Percentiles rank a stretch among this genome's conserved stretches.
phyloP scores from a whole-genome alignment of 2,888 invertebrate species.

The Thymelicus acteon region DNA sequence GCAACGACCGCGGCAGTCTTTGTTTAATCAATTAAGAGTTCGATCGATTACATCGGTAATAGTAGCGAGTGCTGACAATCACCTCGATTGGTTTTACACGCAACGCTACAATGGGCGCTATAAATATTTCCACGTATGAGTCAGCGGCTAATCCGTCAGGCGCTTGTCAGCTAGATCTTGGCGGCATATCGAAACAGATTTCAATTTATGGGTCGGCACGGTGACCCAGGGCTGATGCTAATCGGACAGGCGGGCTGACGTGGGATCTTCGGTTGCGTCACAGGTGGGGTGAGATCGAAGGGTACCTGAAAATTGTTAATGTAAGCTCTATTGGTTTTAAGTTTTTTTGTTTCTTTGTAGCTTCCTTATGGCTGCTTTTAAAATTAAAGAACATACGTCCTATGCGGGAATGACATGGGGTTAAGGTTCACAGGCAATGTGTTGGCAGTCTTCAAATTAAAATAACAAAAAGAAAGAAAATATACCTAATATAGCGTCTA shows the following conservation, averaged over 20 bases:
- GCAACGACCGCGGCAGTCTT: slow-evolving; percentile 55
- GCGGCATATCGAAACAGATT: slow-evolving; percentile 80
- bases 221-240: slow-evolving; percentile 80
- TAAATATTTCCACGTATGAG: slow-evolving; percentile 56
- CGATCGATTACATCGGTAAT: slow-evolving; percentile 58
- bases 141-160: slow-evolving; percentile 72
- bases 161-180: slow-evolving; percentile 73
- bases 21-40: slow-evolving; percentile 74
- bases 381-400: too few species aligned
- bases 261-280: slow-evolving; percentile 51
- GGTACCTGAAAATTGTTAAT: slow-evolving; percentile 23
- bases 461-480: too few species aligned
- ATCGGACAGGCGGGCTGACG: slow-evolving; percentile 81
- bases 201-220: slow-evolving; percentile 73
- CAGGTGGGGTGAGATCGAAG: slow-evolving; percentile 23
- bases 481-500: too few species aligned
- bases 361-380: not conserved
- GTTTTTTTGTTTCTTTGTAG: slow-evolving; percentile 5
- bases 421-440: too few species aligned
- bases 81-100: slow-evolving; percentile 75
- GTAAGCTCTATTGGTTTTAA: slow-evolving; percentile 19
- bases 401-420: too few species aligned
- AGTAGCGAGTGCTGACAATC: slow-evolving; percentile 70
- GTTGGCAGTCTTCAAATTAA: too few species aligned
- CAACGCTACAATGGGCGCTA: slow-evolving; percentile 49